Conservation (phyloP, 2,797 vertebrate species). For the Zenarchopterus dispar region DNA sequence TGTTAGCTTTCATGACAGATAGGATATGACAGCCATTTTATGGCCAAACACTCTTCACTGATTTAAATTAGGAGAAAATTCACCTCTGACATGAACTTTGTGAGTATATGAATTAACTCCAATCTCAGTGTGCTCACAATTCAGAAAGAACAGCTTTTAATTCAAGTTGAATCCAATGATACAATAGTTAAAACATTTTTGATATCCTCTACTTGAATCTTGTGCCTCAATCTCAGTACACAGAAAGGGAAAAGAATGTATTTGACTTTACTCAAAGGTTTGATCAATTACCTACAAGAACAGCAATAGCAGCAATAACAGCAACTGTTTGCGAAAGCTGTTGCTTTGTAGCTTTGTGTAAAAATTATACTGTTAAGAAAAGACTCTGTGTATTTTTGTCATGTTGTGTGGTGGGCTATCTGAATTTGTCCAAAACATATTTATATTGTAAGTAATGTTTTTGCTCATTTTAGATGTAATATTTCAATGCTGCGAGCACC, state of each 20-base stretch:
- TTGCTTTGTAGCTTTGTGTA: conserved; percentile 1
- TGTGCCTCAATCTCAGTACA: no score
- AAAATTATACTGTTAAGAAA: not conserved
- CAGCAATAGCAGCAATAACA: not conserved
- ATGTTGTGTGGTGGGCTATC: no score
- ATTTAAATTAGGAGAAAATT: conserved; percentile 38
- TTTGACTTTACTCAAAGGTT: conserved; percentile 1
- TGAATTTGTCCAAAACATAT: no score
- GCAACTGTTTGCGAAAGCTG: not conserved
- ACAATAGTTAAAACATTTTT: conserved; percentile 12
- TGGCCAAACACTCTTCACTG: conserved; percentile 24
- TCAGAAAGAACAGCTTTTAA: conserved; percentile 19
- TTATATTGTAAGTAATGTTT: no score
- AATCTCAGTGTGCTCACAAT: conserved; percentile 28
- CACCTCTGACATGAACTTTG: conserved; percentile 24
- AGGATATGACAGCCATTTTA: conserved; percentile 32
- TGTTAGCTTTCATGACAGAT: conserved; percentile 23
- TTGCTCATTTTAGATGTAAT: no score
- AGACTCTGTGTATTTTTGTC: no score
- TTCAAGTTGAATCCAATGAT: conserved; percentile 11
- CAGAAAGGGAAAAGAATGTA: conserved; percentile 1
- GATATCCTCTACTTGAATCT: conserved; percentile 20
- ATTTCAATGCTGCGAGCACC: no score
- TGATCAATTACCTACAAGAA: conserved; percentile 9
- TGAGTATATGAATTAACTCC: conserved; percentile 36